phyloP scores from a whole-genome alignment of 1,140 invertebrate species.

The Diploscapter pachys region DNA sequence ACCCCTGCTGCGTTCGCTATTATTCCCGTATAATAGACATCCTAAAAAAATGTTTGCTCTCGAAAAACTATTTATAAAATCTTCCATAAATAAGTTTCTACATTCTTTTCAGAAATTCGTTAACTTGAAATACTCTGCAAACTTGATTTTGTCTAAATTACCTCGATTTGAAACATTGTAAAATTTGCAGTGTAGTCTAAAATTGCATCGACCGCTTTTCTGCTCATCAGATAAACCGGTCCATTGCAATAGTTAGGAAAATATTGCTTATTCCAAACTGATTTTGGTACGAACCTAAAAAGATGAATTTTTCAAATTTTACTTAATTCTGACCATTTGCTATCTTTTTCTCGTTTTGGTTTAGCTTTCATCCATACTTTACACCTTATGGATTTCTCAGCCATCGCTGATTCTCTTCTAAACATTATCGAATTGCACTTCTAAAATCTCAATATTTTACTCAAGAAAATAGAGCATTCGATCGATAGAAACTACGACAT shows the following conservation, averaged over 20 bases:
- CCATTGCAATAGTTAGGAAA: constrained; percentile 18
- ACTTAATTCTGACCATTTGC: constrained; percentile 3
- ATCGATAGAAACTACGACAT: constrained; percentile 7
- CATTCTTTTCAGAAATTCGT: not conserved
- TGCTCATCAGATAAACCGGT: constrained; percentile 13
- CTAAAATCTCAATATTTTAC: no score
- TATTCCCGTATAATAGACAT: constrained; percentile 9
- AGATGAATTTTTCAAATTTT: not conserved
- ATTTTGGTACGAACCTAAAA: constrained; percentile 13
- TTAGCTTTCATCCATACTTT: not conserved
- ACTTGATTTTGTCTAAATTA: no score
- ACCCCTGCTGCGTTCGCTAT: not conserved
- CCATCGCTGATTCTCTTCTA: not conserved
- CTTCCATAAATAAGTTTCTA: not conserved
- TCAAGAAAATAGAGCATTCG: constrained; percentile 5
- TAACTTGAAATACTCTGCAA: not conserved
- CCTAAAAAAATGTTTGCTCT: not conserved
- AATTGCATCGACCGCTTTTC: not conserved
- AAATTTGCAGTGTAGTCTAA: not conserved
- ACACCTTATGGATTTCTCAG: not conserved
- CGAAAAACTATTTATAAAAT: not conserved
- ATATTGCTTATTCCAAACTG: not conserved
- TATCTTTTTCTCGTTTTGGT: not conserved
- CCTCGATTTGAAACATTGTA: no score
- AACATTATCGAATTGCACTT: no score